These are phyloP conservation scores for Diloba caeruleocephala DNA, from an alignment of 2,888 invertebrate genomes.

Conservation along the genomic window DNA sequence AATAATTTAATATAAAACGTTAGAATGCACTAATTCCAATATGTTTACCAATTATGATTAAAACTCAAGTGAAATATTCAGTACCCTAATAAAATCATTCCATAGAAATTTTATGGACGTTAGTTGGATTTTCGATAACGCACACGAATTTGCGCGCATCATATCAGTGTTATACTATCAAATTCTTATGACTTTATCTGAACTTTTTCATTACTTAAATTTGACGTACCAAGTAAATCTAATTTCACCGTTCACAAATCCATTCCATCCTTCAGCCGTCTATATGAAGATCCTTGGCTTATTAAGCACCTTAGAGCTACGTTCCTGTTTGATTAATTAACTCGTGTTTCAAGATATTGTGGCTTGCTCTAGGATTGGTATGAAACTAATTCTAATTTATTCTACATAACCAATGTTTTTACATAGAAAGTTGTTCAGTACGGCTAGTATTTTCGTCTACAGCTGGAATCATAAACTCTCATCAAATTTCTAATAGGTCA, in stretches of 20 bases:
- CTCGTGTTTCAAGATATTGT: constrained; percentile 24
- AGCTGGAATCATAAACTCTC: background rate
- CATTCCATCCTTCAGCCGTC: constrained; percentile 23
- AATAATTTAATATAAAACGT: too few species aligned
- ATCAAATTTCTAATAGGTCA: constrained; percentile 10
- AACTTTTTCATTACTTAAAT: background rate
- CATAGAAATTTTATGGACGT: too few species aligned
- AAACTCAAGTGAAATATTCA: too few species aligned
- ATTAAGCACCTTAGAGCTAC: constrained; percentile 17
- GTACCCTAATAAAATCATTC: too few species aligned
- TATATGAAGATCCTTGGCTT: constrained; percentile 29
- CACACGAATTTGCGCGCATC: too few species aligned
- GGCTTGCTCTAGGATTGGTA: constrained; percentile 11
- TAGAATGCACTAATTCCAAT: too few species aligned
- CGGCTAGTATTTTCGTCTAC: constrained; percentile 7
- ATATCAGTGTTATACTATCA: background rate
- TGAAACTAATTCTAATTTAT: constrained; percentile 17
- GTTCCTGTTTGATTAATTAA: constrained; percentile 36
- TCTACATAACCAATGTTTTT: constrained; percentile 22
- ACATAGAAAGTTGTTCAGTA: constrained; percentile 5
- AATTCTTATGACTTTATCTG: background rate
- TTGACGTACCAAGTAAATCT: constrained; percentile 9
- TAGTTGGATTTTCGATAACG: too few species aligned
- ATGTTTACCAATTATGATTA: too few species aligned
- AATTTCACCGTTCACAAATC: constrained; percentile 9